Base-by-base conservation (phyloP, 2,888 invertebrate species). In the Cetonia aurata region DNA sequence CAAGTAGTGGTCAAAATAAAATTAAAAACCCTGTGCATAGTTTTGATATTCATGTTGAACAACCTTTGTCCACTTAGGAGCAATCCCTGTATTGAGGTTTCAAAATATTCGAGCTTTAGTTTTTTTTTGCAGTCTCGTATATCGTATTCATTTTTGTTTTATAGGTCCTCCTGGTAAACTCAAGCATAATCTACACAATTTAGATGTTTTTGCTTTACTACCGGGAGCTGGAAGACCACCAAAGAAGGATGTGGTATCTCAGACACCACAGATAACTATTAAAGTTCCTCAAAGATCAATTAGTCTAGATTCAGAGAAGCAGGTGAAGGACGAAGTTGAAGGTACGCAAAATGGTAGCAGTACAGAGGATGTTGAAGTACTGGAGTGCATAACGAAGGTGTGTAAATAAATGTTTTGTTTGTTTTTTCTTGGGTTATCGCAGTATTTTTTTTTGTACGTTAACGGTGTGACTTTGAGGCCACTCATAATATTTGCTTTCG, bases 151-250 rank as follows among this genome's bases (percentile, higher is more conserved):
- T 17, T 67, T 12, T 67, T 50, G 12, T 57, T 37, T 69, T 25
- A 12, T 17, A 78, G 78, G 72, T 33, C 77, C 80, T 3, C 83
- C 85, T 0, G 81, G 84, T 2, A 85, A 84, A 78, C 73, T 85
- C 13, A 83, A 81, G 74, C 83, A 82, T 70, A 88, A 86, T 75
- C 83, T 92, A 4, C 25, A 25, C 0, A 89, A 90, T 75, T 92
- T 92, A 52, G 90, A 92, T 79, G 91, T 92, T 0, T 86, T 86
- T 69, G 89, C 91, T 0, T 81, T 92, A 72, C 78, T 91, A 55
- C 92, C 92, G 0, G 89, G 90, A 2, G 86, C 87, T 17, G 80
- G 76, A 8, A 71, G 73, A 9, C 57, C 42, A 46, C 37, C 19
- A 12, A 56, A 65, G 42, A 56, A 15, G 33, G 48, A 50, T 19